A percentile compares a stretch with the other conserved stretches of the same genome.
Evolutionary conservation across 2,797 vertebrate genomes (phyloP).

Genomic region (Squalus acanthias): DNA sequence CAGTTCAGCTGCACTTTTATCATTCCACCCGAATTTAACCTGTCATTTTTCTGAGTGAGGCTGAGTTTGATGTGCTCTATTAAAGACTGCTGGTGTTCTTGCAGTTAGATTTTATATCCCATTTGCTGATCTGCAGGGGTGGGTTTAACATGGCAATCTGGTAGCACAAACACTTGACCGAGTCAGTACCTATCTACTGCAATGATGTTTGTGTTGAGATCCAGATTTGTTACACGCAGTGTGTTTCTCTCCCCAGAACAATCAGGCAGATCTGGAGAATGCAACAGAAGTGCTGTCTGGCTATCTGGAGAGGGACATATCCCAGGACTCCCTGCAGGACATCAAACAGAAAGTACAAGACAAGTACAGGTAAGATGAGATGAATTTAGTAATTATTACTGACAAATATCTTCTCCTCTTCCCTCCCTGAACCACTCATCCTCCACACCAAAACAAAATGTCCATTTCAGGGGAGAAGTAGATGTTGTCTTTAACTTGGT

Average conservation of each 20-base stretch:
- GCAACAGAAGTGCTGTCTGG: conserved; percentile 98
- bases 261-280: conserved; percentile 99
- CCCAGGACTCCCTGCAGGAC: conserved; percentile 98
- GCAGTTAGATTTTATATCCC: no score
- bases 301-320: conserved; percentile 98
- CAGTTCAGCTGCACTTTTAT: background rate
- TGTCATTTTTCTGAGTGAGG: background rate
- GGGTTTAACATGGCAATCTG: background rate
- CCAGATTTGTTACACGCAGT: background rate
- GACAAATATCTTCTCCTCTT: background rate
- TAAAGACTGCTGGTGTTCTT: background rate
- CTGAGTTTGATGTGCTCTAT: background rate
- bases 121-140: background rate
- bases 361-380: conserved; percentile 84
- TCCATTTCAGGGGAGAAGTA: background rate
- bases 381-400: background rate
- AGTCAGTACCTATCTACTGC: background rate
- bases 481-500: background rate
- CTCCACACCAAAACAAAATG: background rate
- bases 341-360: conserved; percentile 99
- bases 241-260: conserved; percentile 72
- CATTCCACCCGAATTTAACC: background rate
- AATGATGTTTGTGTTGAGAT: background rate
- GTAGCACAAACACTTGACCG: background rate
- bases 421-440: background rate